Evolutionary conservation across 2,113 vertebrate genomes (phyloP).

Genomic region (Lycaon pictus): DNA sequence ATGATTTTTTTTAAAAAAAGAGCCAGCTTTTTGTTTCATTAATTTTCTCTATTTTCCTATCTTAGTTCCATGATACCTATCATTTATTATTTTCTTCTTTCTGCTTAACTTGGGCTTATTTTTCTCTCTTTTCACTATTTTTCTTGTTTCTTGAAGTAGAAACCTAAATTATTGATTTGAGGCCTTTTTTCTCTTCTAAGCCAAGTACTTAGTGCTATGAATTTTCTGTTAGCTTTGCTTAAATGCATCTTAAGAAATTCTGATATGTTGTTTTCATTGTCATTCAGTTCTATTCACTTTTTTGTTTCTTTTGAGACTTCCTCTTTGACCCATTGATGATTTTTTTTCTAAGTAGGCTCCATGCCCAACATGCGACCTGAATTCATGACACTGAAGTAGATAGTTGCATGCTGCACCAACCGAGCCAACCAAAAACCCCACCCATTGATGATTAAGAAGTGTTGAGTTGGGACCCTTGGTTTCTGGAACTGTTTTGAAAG

Average conservation of each 20-base stretch:
- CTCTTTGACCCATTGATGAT: neutral
- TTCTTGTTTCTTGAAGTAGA: neutral
- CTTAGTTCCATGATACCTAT: neutral
- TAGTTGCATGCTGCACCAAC: neutral
- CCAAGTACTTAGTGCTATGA: neutral
- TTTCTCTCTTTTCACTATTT: neutral
- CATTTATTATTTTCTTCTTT: neutral
- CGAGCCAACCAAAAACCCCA: neutral
- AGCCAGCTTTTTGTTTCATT: neutral
- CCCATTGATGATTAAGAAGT: neutral
- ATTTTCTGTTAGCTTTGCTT: neutral
- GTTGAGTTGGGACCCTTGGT: neutral
- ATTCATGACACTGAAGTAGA: neutral
- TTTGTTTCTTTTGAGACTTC: neutral
- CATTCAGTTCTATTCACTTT: neutral
- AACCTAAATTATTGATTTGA: neutral
- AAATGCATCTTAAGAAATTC: neutral
- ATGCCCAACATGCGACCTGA: neutral
- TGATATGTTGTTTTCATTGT: neutral
- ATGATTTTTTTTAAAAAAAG: neutral
- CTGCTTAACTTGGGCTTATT: neutral
- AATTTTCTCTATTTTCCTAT: neutral
- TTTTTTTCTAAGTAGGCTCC: neutral
- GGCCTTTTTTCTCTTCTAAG: neutral
- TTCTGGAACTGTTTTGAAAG: neutral